A percentile compares a stretch with the other conserved stretches of the same genome.
phyloP scores from a whole-genome alignment of 2,888 invertebrate genomes.

The Rhagonycha fulva region DNA sequence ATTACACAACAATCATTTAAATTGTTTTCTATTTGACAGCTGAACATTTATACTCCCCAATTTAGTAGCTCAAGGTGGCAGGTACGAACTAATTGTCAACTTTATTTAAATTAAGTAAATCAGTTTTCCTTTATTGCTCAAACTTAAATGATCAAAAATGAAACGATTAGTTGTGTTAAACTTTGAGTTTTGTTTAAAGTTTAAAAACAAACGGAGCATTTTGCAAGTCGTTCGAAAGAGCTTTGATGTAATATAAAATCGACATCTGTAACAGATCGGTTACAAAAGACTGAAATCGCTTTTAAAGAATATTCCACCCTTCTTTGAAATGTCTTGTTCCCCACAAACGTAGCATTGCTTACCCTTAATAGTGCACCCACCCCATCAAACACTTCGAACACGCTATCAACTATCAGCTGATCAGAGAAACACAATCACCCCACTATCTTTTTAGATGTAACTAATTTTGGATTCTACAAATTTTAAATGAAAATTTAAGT shows the following conservation, averaged over 20 bases:
- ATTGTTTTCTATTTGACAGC: background rate
- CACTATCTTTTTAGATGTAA: background rate
- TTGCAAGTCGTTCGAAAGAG: slow-evolving; percentile 13
- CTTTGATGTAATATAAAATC: slow-evolving; percentile 44
- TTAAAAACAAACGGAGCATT: background rate
- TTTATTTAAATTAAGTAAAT: background rate
- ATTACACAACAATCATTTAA: background rate
- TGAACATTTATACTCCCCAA: background rate
- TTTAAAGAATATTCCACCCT: slow-evolving; percentile 40
- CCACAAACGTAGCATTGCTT: slow-evolving; percentile 20
- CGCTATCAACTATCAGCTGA: slow-evolving; percentile 23
- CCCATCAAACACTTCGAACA: slow-evolving; percentile 23
- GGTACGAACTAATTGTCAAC: background rate
- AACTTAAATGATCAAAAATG: background rate
- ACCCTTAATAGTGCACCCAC: slow-evolving; percentile 14
- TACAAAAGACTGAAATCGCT: slow-evolving; percentile 49
- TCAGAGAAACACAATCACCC: background rate
- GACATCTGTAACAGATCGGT: slow-evolving; percentile 54
- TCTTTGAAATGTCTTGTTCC: slow-evolving; percentile 36
- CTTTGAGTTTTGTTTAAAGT: background rate
- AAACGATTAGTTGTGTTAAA: background rate
- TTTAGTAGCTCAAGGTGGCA: background rate
- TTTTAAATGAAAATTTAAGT: slow-evolving; percentile 31
- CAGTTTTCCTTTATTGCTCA: background rate
- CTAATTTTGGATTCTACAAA: slow-evolving; percentile 9